Evolutionary conservation across 2,797 vertebrate genomes (phyloP), one percentile per base, ranked within the genome.

Genomic region (Sitta carolinensis): DNA sequence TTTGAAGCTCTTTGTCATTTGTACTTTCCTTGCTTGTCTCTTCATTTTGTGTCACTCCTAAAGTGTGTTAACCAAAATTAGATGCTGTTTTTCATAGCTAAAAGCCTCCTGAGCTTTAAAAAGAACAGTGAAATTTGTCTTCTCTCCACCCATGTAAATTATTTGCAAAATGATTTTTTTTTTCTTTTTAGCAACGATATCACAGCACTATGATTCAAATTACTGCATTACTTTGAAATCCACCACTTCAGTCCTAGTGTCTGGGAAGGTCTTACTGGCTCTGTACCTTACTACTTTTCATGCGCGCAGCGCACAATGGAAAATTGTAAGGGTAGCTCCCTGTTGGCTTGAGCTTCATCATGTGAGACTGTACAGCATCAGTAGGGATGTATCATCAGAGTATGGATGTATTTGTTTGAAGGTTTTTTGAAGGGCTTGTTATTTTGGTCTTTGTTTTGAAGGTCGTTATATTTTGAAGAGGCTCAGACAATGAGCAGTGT

Each of bases 391-490:
- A 30, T 91, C 45, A 42, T 66, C 57, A 67, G 66, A 57, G 18
- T 59, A 55, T 57, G n/a, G 20, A 52, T 74, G 50, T 40, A 57
- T 84, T 76, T n/a, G 9, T 80, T 84, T 73, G 34, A 62, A 87
- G 89, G 17, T 75, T 87, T 94, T 63, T 72, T 80, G 84, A 85
- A 92, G 43, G 61, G 9, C 36, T 89, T 89, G 32, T 89, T 89
- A 47, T 85, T 91, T 93, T 64, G 18, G 42, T 74, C 48, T 80
- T 89, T 55, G 11, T 67, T 85, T 58, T 30, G 54, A 77, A 93
- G 47, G 58, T 77, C 1, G 0, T 47, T 89, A 20, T 4, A 21
- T 48, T 87, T 77, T 87, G 42, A 21, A 77, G 54, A 84, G 40
- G 12, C 43, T 94, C 32, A 58, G 32, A 75, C 72, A 79, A 13